Evolutionary conservation across 2,113 vertebrate genomes (phyloP), one percentile per base, ranked within the genome.

Genomic region (Tauraco erythrolophus): DNA sequence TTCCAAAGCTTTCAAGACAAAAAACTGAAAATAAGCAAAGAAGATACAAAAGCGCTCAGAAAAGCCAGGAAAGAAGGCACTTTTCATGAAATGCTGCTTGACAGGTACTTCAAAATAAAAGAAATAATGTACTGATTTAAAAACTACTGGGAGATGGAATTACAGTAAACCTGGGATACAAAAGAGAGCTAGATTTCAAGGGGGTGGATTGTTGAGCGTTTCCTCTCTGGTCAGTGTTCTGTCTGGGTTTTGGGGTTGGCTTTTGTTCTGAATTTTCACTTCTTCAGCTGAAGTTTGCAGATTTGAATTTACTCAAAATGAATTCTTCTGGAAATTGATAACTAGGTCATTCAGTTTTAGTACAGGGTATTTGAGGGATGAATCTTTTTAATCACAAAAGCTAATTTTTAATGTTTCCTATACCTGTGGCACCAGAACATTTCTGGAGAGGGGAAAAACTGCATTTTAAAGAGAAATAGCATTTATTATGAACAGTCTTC

Each of bases 1-100:
- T 99, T 99, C 95, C 99, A 99, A 98, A 99, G 99, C 97, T 99
- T 99, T 97, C 99, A 99, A 97, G 99, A 99, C 94, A 98, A 98
- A 54, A 99, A 99, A 84, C 99, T 99, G 89, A 98, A 99, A 98
- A 97, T 99, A 96, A 99, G 99, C 91, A 98, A 99, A 97, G 99
- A 98, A 86, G 99, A 99, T 78, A 94, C 98, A 65, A 96, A 97
- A 84, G 92, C 94, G 10, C 98, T 99, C 51, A 99, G 99, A 97
- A 99, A 98, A 97, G 99, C 99, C 95, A 98, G 99, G 83, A 98
- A 98, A 48, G 99, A 99, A 51, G 99, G 99, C 66, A 99, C 98
- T 97, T 99, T 99, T 82, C 99, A 99, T 8, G 99, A 99, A 97
- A 96, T 98, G 46, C 97, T 99, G 74, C 98, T 99, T 5, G 99